Conservation (phyloP, 2,113 vertebrate genomes). For the Numida meleagris region DNA sequence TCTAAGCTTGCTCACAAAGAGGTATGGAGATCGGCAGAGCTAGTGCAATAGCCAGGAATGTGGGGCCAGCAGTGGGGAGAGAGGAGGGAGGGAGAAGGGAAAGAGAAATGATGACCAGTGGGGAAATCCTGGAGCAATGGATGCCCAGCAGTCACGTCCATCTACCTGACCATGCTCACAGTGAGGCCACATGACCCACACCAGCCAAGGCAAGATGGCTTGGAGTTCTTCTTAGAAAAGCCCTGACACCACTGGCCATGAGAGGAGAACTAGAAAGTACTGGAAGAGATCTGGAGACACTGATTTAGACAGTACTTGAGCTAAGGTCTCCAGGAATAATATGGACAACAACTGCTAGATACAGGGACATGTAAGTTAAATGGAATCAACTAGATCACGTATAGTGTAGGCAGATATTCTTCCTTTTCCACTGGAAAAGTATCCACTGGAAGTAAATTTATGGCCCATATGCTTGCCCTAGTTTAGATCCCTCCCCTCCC, state of each 20-base stretch:
- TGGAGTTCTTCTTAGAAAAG: background rate
- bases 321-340: background rate
- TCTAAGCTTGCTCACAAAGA: background rate
- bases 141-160: background rate
- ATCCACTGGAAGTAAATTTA: background rate
- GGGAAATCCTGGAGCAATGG: background rate
- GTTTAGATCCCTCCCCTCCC: background rate
- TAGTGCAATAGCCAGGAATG: background rate
- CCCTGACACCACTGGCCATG: background rate
- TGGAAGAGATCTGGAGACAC: background rate
- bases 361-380: background rate
- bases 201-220: background rate
- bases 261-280: background rate
- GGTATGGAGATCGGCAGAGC: background rate
- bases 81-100: background rate
- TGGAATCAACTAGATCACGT: background rate
- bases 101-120: background rate
- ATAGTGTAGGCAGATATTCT: background rate
- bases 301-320: background rate
- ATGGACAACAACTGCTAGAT: background rate
- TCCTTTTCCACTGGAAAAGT: background rate
- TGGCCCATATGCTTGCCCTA: conserved; percentile 13
- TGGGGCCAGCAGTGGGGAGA: background rate
- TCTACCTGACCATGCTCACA: background rate
- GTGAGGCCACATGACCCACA: background rate